Base-by-base conservation (phyloP, 1,140 invertebrate genomes). In the Cardiocondyla obscurior region DNA sequence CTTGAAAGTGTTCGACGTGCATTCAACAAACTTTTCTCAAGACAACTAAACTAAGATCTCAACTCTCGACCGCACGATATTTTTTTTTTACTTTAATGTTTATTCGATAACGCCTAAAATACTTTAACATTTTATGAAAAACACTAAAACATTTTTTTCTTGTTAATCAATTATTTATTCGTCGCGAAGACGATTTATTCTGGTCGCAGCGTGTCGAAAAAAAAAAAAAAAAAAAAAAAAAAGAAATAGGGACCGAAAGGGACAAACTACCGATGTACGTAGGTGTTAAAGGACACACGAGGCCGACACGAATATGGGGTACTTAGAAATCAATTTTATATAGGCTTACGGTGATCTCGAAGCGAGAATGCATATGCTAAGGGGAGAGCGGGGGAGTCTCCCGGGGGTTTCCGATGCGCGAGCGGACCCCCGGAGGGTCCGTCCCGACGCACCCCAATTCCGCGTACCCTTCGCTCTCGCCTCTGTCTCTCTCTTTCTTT, bases 251-350 rank as follows among this genome's bases (percentile, higher is more conserved):
- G 28, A 2, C 1, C 30, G n/a, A 39, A 19, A 5, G 3, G 19
- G 10, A 8, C 33, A 62, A 39, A 12, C n/a, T 81, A 86, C 42
- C 30, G 22, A 86, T 70, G 87, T 57, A 62, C 5, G 30, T 92
- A 91, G 92, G 93, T 92, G 92, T 93, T 91, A 92, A 92, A 91
- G 90, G 90, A 92, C 89, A 90, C 89, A 83, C 83, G 77, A 83
- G 77, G 79, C 70, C 85, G 84, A 84, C 88, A 88, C 77, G 86
- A 89, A 91, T 93, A 90, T 83, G 87, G 87, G 92, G 92, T 92
- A 94, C 92, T 94, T 93, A 92, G 91, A 90, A 93, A 93, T 93
- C 92, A 93, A 93, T 94, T 94, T 91, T 93, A 92, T 92, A 89
- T 84, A 67, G 84, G 88, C 90, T 91, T 92, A 91, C 84, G 86